Evolutionary conservation across 1,140 invertebrate genomes (phyloP), one percentile per base, ranked within the genome.

Genomic region (Drosophila pandora): DNA sequence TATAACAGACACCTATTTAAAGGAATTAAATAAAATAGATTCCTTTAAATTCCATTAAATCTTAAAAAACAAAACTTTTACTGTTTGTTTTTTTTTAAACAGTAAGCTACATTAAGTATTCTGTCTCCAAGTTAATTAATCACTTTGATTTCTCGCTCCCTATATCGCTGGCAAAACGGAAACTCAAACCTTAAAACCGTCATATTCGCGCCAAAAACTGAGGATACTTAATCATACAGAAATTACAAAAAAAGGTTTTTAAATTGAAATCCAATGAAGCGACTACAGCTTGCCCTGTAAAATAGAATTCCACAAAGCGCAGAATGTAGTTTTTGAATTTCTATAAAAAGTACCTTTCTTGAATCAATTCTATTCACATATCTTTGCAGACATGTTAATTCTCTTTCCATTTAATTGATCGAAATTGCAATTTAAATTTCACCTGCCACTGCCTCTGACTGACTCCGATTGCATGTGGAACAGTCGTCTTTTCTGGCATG

Each of bases 391-490:
- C 13, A 43, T 17, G 13, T 43, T 43, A 43, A 43, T 43, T 43
- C 41, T 5, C 13, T 43, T 43, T 21, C 5, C 13, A 17, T 17
- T 21, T 43, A 43, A 43, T 43, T 21, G 41, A 41, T 17, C 13
- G 39, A n/a, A n/a, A 13, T 17, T 12, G n/a, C n/a, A 41, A 13
- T 41, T 41, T 41, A 13, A 41, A 13, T 41, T 41, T 17, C 41
- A 13, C 21, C 17, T 43, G 54, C 41, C 41, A 43, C 17, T 43
- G 54, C 65, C 64, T 39, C 32, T 41, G 67, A 69, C 34, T 53
- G 55, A 34, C 68, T 70, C 32, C 47, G 68, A 28, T 71, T 71
- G 68, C 68, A 71, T 71, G 68, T 71, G 68, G 45, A 70, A 47
- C 47, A 21, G 65, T 21, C 41, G 41, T 21, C 41, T 43, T 21